phyloP scores from a whole-genome alignment of 2,797 vertebrate species.

The Liasis olivaceus region DNA sequence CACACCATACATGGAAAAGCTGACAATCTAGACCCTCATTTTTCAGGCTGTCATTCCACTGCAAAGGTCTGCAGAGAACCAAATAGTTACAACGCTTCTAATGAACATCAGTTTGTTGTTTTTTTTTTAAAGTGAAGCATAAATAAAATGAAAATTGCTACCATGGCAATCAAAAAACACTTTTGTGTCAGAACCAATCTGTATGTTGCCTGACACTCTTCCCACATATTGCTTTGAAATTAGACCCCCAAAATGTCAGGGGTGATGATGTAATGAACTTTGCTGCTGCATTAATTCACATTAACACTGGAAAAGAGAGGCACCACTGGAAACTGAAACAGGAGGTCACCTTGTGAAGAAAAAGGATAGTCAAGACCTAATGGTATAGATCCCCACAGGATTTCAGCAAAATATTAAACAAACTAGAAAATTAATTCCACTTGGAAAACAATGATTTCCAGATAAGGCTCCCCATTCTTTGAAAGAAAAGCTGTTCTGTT shows the following conservation, averaged over 20 bases:
- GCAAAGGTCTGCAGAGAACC: slow-evolving; percentile 62
- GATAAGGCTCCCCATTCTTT: not conserved
- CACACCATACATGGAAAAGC: not conserved
- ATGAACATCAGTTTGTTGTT: slow-evolving; percentile 55
- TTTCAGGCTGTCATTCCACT: slow-evolving; percentile 60
- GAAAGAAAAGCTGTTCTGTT: not conserved
- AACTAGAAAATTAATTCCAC: not conserved
- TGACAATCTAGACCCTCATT: not conserved
- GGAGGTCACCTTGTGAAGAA: slow-evolving; percentile 49
- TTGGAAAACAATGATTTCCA: not conserved
- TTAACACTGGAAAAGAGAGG: slow-evolving; percentile 44
- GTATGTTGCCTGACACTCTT: slow-evolving; percentile 51
- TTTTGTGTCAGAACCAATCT: slow-evolving; percentile 63
- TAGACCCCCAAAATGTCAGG: slow-evolving; percentile 46
- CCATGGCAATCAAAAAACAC: slow-evolving; percentile 54
- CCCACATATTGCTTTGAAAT: slow-evolving; percentile 43
- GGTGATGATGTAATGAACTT: slow-evolving; percentile 46
- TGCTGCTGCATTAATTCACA: slow-evolving; percentile 44
- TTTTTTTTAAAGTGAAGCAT: slow-evolving; percentile 43
- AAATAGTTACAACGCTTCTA: slow-evolving; percentile 67
- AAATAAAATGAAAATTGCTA: slow-evolving; percentile 71
- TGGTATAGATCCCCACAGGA: not conserved
- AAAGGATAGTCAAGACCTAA: slow-evolving; percentile 17
- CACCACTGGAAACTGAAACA: slow-evolving; percentile 45
- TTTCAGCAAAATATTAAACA: not conserved